Evolutionary conservation across 2,113 vertebrate species (phyloP).

Genomic region (Hypocryptadius cinnamomeus): DNA sequence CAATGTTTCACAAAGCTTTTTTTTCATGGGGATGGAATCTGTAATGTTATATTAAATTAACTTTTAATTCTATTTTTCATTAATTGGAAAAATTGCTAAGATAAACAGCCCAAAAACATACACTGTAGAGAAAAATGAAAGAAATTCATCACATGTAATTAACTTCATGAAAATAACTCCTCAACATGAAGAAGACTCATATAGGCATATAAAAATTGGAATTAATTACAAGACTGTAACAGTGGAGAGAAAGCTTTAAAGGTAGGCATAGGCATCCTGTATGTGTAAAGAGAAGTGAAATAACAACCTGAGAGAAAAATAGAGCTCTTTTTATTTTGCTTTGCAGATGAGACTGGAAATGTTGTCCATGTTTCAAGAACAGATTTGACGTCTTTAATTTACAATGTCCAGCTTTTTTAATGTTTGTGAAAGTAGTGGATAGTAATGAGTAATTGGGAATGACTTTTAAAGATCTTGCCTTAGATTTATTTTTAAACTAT

Average conservation of each 20-base stretch:
- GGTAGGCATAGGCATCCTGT: not conserved
- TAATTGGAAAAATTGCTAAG: not conserved
- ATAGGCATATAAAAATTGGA: not conserved
- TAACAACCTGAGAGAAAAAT: not conserved
- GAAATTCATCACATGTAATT: not conserved
- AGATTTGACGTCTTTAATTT: not conserved
- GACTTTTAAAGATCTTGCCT: not conserved
- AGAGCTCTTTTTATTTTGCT: not conserved
- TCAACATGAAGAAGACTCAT: not conserved
- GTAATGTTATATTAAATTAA: not conserved
- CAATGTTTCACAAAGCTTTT: not conserved
- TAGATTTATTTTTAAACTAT: not conserved
- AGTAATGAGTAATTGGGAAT: not conserved
- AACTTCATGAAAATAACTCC: not conserved
- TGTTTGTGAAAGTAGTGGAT: not conserved
- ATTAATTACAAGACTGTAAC: not conserved
- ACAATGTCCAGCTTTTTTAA: not conserved
- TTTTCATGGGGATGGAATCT: not conserved
- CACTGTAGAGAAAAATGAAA: not conserved
- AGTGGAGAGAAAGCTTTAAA: not conserved
- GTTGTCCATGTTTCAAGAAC: not conserved
- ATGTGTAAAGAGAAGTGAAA: not conserved
- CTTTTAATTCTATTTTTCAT: not conserved
- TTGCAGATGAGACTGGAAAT: not conserved
- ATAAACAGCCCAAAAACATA: not conserved